These are phyloP conservation scores for Micronycteris hirsuta DNA, from an alignment of 2,113 vertebrate species.

Conservation along the genomic window DNA sequence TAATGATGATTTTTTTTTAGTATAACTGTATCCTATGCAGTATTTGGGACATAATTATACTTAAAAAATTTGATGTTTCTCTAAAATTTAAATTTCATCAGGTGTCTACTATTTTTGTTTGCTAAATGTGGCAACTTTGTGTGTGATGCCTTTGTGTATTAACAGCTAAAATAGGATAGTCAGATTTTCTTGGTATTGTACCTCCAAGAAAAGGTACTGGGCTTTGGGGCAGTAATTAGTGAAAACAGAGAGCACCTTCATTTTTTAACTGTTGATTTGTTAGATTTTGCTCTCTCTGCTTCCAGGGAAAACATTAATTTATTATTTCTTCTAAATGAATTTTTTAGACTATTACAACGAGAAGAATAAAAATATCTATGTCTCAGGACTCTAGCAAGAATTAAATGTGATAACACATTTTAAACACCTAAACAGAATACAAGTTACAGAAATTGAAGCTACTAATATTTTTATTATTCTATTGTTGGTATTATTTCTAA, in stretches of 20 bases:
- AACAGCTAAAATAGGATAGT: neutral
- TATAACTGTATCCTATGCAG: neutral
- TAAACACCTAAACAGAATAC: neutral
- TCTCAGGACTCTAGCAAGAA: neutral
- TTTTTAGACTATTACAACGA: neutral
- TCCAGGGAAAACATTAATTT: neutral
- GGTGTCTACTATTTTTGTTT: neutral
- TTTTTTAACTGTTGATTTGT: neutral
- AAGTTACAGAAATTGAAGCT: neutral
- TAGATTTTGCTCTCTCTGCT: neutral
- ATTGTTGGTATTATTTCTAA: neutral
- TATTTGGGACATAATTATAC: neutral
- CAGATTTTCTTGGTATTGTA: neutral
- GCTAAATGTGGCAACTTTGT: neutral
- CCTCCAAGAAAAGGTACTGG: neutral
- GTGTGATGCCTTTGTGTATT: neutral
- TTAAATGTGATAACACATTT: neutral
- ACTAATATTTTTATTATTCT: constrained; percentile 7
- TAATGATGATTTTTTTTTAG: neutral
- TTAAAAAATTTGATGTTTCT: neutral
- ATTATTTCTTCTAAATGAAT: neutral
- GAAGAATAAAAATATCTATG: neutral
- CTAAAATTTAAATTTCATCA: constrained; percentile 6
- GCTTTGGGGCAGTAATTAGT: neutral
- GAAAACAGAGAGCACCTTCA: neutral